These are phyloP conservation scores for Mechanitis messenoides DNA, from an alignment of 2,888 invertebrate species.

Conservation along the genomic window DNA sequence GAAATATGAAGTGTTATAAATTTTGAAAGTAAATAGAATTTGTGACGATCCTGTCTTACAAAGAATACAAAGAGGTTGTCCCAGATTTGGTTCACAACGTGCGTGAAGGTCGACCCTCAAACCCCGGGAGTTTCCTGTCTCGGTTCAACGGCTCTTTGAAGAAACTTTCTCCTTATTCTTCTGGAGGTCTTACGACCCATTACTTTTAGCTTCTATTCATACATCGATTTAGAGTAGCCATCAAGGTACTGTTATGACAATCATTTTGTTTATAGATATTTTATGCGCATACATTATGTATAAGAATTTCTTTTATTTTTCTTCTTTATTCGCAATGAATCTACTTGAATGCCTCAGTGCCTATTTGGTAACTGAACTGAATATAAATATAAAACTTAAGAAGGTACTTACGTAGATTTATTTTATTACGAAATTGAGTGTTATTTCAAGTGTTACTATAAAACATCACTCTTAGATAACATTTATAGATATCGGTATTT, in stretches of 20 bases:
- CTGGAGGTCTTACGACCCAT: constrained; percentile 12
- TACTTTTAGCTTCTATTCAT: constrained; percentile 8
- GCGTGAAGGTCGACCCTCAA: constrained; percentile 17
- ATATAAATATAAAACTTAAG: too few relatives aligned
- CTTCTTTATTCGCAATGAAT: not conserved
- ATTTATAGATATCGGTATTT: too few relatives aligned
- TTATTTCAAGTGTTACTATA: too few relatives aligned
- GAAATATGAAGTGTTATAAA: constrained; percentile 12
- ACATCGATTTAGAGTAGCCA: constrained; percentile 10
- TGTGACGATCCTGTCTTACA: constrained; percentile 18
- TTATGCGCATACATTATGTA: constrained; percentile 3
- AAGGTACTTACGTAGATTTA: too few relatives aligned
- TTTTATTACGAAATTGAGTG: too few relatives aligned
- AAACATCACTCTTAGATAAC: too few relatives aligned
- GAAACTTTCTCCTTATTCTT: constrained; percentile 16
- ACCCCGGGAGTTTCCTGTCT: constrained; percentile 21
- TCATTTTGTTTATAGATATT: constrained; percentile 5
- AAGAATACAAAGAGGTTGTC: constrained; percentile 19
- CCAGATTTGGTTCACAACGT: constrained; percentile 17
- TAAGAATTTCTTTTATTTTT: not conserved
- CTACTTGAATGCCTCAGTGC: not conserved
- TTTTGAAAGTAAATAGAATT: constrained; percentile 19
- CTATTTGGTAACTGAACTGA: too few relatives aligned
- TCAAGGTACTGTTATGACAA: constrained; percentile 5
- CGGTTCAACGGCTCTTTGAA: constrained; percentile 22